Conservation (phyloP, 2,797 vertebrate species). For the Clarias fuscus region DNA sequence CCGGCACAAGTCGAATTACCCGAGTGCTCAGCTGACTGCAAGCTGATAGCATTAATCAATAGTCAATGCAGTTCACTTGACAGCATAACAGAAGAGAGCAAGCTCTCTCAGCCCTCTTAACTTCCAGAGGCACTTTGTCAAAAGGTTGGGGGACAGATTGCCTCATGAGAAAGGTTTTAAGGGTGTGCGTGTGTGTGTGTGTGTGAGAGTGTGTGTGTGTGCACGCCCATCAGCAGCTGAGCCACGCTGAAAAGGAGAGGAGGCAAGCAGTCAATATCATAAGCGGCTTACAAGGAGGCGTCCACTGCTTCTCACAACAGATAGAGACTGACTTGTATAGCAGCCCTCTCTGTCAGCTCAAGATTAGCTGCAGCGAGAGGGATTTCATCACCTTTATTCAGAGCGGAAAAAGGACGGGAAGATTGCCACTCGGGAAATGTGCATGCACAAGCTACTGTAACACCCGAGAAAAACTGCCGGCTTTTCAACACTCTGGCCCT, state of each 20-base stretch:
- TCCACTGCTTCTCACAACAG: conserved; percentile 60
- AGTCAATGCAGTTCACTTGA: conserved; percentile 48
- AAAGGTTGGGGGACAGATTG: conserved; percentile 46
- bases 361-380: conserved; percentile 62
- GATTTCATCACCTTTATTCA: conserved; percentile 64
- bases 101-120: conserved; percentile 47
- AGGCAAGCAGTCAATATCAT: conserved; percentile 63
- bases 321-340: conserved; percentile 60
- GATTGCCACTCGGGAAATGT: conserved; percentile 63
- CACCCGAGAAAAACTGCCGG: conserved; percentile 40
- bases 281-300: conserved; percentile 61
- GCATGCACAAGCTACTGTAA: conserved; percentile 62
- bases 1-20: conserved; percentile 37
- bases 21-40: conserved; percentile 45
- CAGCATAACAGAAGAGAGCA: conserved; percentile 26
- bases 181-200: conserved; percentile 34
- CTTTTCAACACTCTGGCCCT: conserved; percentile 44
- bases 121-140: conserved; percentile 36
- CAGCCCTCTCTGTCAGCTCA: conserved; percentile 60
- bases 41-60: conserved; percentile 54
- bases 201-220: conserved; percentile 40
- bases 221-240: conserved; percentile 51
- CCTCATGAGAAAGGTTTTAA: conserved; percentile 53
- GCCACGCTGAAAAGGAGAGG: conserved; percentile 60
- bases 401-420: conserved; percentile 59